Evolutionary conservation across 2,797 vertebrate species (phyloP).

Genomic region (Cossypha niveicapilla): DNA sequence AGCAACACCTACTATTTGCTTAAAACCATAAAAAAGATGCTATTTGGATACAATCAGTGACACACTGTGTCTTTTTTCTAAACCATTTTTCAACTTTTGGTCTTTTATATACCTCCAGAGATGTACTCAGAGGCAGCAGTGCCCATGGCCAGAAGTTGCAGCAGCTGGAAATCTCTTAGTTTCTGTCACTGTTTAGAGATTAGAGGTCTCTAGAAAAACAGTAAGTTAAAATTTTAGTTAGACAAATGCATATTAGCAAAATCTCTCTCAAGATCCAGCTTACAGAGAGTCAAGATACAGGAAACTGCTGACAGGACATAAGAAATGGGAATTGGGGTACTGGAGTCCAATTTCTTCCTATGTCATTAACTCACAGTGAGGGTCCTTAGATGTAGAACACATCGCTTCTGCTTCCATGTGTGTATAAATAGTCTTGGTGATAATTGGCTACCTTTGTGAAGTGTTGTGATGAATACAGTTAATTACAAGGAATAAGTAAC

Average conservation of each 20-base stretch:
- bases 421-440: not conserved
- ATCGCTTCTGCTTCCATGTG: not conserved
- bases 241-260: not conserved
- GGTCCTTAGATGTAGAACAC: not conserved
- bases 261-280: not conserved
- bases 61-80: not conserved
- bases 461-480: not conserved
- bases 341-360: not conserved
- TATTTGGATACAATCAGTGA: not conserved
- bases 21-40: not conserved
- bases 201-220: not conserved
- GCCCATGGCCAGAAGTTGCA: not conserved
- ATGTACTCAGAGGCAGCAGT: not conserved
- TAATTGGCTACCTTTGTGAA: not conserved
- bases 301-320: not conserved
- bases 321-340: not conserved
- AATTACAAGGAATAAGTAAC: constrained; percentile 4
- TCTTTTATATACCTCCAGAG: not conserved
- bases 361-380: not conserved
- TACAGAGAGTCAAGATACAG: not conserved
- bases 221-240: not conserved
- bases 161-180: not conserved
- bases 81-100: not conserved
- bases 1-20: not conserved
- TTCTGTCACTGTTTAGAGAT: not conserved